phyloP scores from a whole-genome alignment of 2,113 vertebrate species.

The Carassius gibelio region DNA sequence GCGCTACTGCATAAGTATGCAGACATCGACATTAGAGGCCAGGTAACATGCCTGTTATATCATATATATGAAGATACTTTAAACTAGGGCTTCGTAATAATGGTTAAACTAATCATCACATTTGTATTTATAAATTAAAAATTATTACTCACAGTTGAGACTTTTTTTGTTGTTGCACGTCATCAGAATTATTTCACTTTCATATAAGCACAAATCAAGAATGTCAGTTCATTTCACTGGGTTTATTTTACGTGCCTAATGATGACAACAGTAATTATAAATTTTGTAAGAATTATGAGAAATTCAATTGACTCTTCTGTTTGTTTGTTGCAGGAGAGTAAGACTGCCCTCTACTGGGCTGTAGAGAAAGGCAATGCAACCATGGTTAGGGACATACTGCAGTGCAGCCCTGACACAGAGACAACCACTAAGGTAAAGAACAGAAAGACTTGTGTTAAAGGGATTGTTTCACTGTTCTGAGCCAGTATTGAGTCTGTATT shows the following conservation, averaged over 20 bases:
- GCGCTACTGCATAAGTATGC: conserved; percentile 95
- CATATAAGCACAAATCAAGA: neutral
- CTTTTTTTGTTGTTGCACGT: neutral
- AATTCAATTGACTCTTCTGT: neutral
- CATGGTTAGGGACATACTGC: conserved; percentile 97
- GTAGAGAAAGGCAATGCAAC: conserved; percentile 96
- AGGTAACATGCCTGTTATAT: conserved; percentile 72
- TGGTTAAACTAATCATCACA: neutral
- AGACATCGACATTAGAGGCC: conserved; percentile 95
- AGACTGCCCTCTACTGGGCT: conserved; percentile 96
- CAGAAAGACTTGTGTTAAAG: neutral
- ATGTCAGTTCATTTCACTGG: neutral
- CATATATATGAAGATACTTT: neutral
- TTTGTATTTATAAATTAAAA: neutral
- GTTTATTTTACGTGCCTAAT: too few relatives aligned
- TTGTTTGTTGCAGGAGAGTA: conserved; percentile 83
- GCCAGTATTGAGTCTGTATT: neutral
- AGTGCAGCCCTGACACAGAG: conserved; percentile 97
- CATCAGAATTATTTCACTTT: neutral
- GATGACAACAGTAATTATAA: too few relatives aligned
- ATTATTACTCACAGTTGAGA: neutral
- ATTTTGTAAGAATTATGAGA: too few relatives aligned
- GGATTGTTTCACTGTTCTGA: neutral
- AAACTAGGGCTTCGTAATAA: neutral
- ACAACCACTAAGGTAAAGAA: conserved; percentile 89